Conservation (phyloP, 2,888 invertebrate species). For the Phania funesta region DNA sequence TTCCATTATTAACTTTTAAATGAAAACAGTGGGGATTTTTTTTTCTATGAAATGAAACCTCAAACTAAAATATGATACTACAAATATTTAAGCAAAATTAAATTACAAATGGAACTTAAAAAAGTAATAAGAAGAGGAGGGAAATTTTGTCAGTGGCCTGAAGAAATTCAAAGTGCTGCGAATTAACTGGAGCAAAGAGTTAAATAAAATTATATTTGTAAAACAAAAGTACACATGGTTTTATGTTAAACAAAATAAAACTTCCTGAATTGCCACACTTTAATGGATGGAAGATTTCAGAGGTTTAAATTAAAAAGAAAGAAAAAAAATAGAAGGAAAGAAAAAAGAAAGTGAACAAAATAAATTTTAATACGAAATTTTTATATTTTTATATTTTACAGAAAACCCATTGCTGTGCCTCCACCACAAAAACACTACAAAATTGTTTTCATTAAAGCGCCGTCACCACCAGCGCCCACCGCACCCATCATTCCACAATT, state of each 20-base stretch:
- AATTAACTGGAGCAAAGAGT: slow-evolving; percentile 59
- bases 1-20: slow-evolving; percentile 43
- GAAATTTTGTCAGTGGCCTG: slow-evolving; percentile 45
- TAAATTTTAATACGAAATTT: background rate
- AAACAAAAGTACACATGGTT: background rate
- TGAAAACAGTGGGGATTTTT: background rate
- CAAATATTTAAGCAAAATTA: slow-evolving; percentile 2
- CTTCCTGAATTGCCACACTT: slow-evolving; percentile 60
- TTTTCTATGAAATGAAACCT: slow-evolving; percentile 5
- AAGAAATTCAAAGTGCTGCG: slow-evolving; percentile 31
- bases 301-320: slow-evolving; percentile 9
- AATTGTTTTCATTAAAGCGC: slow-evolving; percentile 89
- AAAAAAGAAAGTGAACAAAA: background rate
- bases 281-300: slow-evolving; percentile 45
- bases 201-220: background rate
- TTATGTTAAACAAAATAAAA: slow-evolving; percentile 40
- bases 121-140: background rate
- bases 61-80: slow-evolving; percentile 46
- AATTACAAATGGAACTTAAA: background rate
- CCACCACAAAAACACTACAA: slow-evolving; percentile 90
- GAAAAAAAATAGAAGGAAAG: background rate
- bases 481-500: slow-evolving; percentile 84
- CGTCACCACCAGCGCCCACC: slow-evolving; percentile 84
- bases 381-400: slow-evolving; percentile 69
- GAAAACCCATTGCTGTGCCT: slow-evolving; percentile 82